Conservation (phyloP, 64 coral and sea anemone species). For the Pocillopora damicornis region DNA sequence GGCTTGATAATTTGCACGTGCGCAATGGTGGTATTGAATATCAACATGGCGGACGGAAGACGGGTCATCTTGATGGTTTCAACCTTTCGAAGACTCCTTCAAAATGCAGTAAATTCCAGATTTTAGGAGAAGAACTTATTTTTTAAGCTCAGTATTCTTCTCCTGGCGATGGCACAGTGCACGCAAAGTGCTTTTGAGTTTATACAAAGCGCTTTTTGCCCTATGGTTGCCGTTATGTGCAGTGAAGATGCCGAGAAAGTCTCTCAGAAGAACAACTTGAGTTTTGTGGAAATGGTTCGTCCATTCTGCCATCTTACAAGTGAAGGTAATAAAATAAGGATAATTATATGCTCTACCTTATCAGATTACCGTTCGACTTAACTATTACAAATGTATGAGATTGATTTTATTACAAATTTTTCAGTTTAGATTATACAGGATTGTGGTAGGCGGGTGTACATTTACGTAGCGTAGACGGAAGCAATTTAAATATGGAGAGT, state of each 20-base stretch:
- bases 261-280: conserved; percentile 91
- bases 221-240: conserved; percentile 93
- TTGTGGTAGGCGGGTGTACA: not conserved
- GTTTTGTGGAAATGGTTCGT: conserved; percentile 96
- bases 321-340: conserved; percentile 71
- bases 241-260: conserved; percentile 94
- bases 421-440: not conserved
- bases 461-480: too few relatives aligned
- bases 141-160: not conserved
- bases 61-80: conserved; percentile 28
- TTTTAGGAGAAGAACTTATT: conserved; percentile 24
- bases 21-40: conserved; percentile 54
- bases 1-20: conserved; percentile 26
- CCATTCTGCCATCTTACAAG: conserved; percentile 96
- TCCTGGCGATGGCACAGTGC: conserved; percentile 82
- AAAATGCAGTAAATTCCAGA: conserved; percentile 2
- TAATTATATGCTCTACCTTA: not conserved
- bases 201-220: conserved; percentile 91
- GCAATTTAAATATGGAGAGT: too few relatives aligned
- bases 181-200: conserved; percentile 91
- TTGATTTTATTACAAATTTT: not conserved
- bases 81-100: conserved; percentile 22
- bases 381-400: not conserved
- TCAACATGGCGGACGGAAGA: conserved; percentile 82
- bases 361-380: not conserved